These are phyloP conservation scores for Cololabis saira DNA, from an alignment of 2,113 vertebrate species.

Conservation along the genomic window DNA sequence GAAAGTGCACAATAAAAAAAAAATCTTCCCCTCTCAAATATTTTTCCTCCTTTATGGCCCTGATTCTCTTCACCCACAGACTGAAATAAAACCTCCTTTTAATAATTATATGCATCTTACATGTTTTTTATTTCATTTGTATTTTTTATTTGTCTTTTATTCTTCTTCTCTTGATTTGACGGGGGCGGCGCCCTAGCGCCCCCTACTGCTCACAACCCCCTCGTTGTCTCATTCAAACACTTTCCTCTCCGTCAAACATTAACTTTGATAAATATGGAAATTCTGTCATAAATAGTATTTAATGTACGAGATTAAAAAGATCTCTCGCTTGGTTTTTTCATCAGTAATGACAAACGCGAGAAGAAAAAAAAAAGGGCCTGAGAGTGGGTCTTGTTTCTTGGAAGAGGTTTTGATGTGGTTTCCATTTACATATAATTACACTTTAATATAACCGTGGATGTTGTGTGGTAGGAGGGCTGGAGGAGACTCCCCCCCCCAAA, in stretches of 20 bases:
- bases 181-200: too few species aligned
- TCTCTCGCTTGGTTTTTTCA: conserved; percentile 27
- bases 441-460: conserved; percentile 82
- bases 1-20: too few species aligned
- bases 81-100: too few species aligned
- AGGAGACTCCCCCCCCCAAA: conserved; percentile 78
- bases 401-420: conserved; percentile 63
- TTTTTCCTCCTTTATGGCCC: too few species aligned
- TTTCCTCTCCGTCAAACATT: conserved; percentile 61
- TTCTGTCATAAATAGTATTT: not conserved
- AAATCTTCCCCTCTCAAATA: too few species aligned
- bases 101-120: too few species aligned
- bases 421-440: conserved; percentile 85
- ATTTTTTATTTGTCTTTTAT: too few species aligned
- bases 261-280: conserved; percentile 39
- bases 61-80: too few species aligned
- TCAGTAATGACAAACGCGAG: conserved; percentile 2
- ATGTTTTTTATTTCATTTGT: too few species aligned
- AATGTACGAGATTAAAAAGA: not conserved
- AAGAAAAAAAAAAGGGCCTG: not conserved
- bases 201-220: too few species aligned
- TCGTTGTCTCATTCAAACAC: too few species aligned
- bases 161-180: too few species aligned
- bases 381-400: conserved; percentile 52
- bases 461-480: conserved; percentile 78